These are phyloP conservation scores for Mamestra configurata DNA, from an alignment of 1,140 invertebrate species.

Conservation along the genomic window DNA sequence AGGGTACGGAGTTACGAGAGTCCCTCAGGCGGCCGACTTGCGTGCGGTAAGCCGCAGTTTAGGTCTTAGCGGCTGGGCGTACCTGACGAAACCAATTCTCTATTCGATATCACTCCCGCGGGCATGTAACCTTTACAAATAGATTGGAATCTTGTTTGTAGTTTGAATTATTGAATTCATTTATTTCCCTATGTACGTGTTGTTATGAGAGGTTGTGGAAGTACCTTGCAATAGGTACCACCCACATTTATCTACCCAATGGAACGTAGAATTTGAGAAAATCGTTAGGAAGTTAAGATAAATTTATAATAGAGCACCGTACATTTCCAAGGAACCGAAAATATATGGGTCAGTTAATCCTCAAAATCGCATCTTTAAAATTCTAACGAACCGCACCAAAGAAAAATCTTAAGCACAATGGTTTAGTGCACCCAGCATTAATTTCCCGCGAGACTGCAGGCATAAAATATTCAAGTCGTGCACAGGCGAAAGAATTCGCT, in stretches of 20 bases:
- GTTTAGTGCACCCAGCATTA: conserved; percentile 64
- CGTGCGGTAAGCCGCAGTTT: conserved; percentile 66
- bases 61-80: conserved; percentile 61
- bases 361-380: conserved; percentile 49
- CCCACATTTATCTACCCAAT: not conserved
- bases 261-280: too few relatives aligned
- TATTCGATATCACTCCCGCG: conserved; percentile 57
- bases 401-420: conserved; percentile 63
- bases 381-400: conserved; percentile 55
- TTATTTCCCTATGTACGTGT: conserved; percentile 12
- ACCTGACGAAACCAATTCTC: conserved; percentile 70
- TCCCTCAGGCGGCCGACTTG: conserved; percentile 64
- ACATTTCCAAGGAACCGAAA: not conserved
- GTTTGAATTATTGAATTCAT: conserved; percentile 20
- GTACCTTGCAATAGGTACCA: not conserved
- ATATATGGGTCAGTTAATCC: conserved; percentile 23
- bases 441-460: conserved; percentile 69
- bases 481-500: conserved; percentile 65
- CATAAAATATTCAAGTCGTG: conserved; percentile 73
- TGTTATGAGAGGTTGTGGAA: not conserved
- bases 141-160: conserved; percentile 44
- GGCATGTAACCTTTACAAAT: conserved; percentile 48
- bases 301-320: not conserved
- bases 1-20: conserved; percentile 57
- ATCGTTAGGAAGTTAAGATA: not conserved